Base-by-base conservation (phyloP, 2,888 invertebrate genomes). In the Ophraella communa region DNA sequence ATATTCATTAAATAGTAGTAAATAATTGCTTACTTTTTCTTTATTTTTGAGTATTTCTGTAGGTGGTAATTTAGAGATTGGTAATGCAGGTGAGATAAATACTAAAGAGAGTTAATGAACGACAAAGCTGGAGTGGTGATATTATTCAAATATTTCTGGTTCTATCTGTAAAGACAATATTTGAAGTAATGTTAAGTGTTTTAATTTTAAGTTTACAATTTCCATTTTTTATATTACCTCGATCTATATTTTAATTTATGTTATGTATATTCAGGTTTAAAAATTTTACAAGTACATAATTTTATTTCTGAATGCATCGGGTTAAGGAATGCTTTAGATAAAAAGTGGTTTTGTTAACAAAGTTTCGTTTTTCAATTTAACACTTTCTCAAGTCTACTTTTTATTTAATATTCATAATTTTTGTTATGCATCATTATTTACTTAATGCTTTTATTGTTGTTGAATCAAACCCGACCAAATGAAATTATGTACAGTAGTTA, bases 61-160 rank as follows among this genome's bases (percentile, higher is more conserved):
- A n/a, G n/a, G n/a, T n/a, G n/a, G 35, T 35, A n/a, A 35, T 35
- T 35, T n/a, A 35, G n/a, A n/a, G 11, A n/a, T n/a, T 33, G n/a
- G n/a, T 33, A 33, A 11, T 33, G 8, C 11, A 35, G 3, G 1
- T n/a, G 3, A 35, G 11, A 44, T 18, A 45, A 45, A 45, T 3
- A 45, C 45, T 14, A 27, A 14, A 51, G 49, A 51, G 49, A 27
- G 23, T n/a, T 14, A 51, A 3, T 17, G 17, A 49, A 24, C n/a
- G 14, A 27, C 49, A 24, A 49, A 49, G 45, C 49, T 49, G 49
- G 27, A 21, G n/a, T 51, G 49, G 49, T 51, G 49, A 27, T 51
- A 51, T 27, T 24, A 10, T 51, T 49, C 30, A 42, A 24, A 24
- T n/a, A 14, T 23, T 21, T 7, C 14, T 17, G 14, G 17, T 51